Percentiles rank a stretch among this genome's conserved stretches.
Evolutionary conservation across 2,888 invertebrate genomes (phyloP).

Genomic region (Dexiosoma caninum): DNA sequence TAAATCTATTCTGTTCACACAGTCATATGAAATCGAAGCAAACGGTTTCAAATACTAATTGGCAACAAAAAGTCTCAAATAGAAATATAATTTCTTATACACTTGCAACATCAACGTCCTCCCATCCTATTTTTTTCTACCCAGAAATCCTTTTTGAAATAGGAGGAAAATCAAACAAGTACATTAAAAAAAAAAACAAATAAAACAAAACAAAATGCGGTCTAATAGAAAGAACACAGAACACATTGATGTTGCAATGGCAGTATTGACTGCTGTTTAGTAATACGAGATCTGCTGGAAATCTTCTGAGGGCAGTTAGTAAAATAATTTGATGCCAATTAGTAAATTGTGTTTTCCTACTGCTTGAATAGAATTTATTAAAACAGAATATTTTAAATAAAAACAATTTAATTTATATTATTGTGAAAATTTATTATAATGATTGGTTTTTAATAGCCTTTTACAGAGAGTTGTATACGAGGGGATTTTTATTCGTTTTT

Average conservation of each 20-base stretch:
- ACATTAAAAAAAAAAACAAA: background rate
- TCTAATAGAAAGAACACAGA: too few species aligned
- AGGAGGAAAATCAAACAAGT: background rate
- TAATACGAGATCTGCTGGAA: constrained; percentile 29
- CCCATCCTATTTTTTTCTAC: background rate
- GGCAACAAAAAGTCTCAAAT: constrained; percentile 58
- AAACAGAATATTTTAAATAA: background rate
- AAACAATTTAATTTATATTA: background rate
- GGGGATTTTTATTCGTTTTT: background rate
- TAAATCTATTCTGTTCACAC: background rate
- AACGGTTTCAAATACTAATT: constrained; percentile 53
- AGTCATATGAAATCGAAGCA: background rate
- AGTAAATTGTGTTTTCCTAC: constrained; percentile 6
- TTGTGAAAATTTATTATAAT: constrained; percentile 12
- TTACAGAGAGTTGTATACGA: background rate
- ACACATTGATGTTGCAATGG: background rate
- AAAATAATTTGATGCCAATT: constrained; percentile 56
- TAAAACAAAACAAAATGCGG: too few species aligned
- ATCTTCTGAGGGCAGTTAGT: background rate
- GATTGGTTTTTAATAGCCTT: constrained; percentile 4
- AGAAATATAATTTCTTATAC: background rate
- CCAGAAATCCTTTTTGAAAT: constrained; percentile 7
- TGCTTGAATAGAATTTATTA: background rate
- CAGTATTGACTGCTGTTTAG: constrained; percentile 34
- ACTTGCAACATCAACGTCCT: background rate